Conservation (phyloP, 2,797 vertebrate species). For the Heteromormyrus szaboi region DNA sequence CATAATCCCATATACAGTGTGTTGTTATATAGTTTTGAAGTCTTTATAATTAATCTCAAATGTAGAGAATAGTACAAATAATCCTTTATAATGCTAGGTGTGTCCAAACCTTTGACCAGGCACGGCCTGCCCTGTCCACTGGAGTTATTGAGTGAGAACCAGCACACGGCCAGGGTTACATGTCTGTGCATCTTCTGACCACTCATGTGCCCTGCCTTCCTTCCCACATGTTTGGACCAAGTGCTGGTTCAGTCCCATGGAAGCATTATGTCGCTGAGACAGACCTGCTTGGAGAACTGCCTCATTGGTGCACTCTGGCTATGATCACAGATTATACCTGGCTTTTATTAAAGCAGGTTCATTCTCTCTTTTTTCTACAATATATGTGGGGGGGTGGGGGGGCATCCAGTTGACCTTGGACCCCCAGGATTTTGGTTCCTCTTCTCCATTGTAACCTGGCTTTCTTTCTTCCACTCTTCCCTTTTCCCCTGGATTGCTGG, state of each 20-base stretch:
- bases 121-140: not conserved
- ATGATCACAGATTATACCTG: not conserved
- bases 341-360: not conserved
- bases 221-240: not conserved
- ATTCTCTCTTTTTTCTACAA: not conserved
- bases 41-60: not conserved
- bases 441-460: not conserved
- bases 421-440: not conserved
- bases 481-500: not conserved
- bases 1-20: not conserved
- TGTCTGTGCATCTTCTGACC: not conserved
- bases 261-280: not conserved
- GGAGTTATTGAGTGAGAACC: not conserved
- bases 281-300: not conserved
- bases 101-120: not conserved
- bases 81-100: not conserved
- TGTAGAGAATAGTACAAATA: not conserved
- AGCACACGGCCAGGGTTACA: not conserved
- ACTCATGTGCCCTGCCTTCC: not conserved
- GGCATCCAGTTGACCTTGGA: not conserved
- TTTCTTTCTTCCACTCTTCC: not conserved
- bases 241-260: not conserved
- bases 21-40: not conserved
- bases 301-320: not conserved
- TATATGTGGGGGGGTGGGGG: not conserved